A percentile compares a stretch with the other conserved stretches of the same genome.
Conservation (phyloP, 2,888 invertebrate species). For the Elysia crispata region DNA sequence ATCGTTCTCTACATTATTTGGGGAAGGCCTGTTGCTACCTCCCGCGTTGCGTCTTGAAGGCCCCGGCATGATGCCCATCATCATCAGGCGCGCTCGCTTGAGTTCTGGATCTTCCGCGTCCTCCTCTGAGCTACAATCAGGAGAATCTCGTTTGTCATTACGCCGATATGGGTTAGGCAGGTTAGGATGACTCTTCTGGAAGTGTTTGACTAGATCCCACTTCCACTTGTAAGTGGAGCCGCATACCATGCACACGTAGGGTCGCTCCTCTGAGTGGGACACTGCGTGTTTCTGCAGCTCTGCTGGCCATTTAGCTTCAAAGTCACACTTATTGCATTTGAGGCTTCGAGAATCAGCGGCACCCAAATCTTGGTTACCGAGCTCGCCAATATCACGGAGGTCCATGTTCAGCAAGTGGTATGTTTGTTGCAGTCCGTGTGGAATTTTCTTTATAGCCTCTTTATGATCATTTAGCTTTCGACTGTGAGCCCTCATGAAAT, state of each 20-base stretch:
- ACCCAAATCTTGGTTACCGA: conserved; percentile 62
- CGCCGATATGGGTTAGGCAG: conserved; percentile 73
- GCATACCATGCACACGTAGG: conserved; percentile 75
- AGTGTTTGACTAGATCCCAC: conserved; percentile 77
- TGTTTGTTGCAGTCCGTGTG: conserved; percentile 71
- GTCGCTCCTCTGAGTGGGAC: conserved; percentile 74
- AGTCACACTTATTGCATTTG: conserved; percentile 74
- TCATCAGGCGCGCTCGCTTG: conserved; percentile 10
- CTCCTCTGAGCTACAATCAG: conserved; percentile 48
- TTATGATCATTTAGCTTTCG: conserved; percentile 68
- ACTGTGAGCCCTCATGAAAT: conserved; percentile 70
- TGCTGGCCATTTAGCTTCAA: conserved; percentile 75
- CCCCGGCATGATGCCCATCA: background rate
- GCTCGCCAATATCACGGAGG: conserved; percentile 63
- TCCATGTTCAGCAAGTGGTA: conserved; percentile 72
- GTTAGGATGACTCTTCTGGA: conserved; percentile 74
- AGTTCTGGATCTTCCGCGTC: conserved; percentile 38
- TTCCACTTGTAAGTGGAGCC: conserved; percentile 77
- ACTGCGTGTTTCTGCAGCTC: conserved; percentile 76
- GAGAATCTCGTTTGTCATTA: conserved; percentile 60
- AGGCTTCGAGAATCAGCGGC: conserved; percentile 65
- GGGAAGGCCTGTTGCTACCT: background rate
- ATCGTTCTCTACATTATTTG: too few relatives aligned
- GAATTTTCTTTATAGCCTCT: conserved; percentile 71
- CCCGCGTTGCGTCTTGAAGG: background rate